Evolutionary conservation across 2,888 invertebrate genomes (phyloP).

Genomic region (Drosophila borborema): DNA sequence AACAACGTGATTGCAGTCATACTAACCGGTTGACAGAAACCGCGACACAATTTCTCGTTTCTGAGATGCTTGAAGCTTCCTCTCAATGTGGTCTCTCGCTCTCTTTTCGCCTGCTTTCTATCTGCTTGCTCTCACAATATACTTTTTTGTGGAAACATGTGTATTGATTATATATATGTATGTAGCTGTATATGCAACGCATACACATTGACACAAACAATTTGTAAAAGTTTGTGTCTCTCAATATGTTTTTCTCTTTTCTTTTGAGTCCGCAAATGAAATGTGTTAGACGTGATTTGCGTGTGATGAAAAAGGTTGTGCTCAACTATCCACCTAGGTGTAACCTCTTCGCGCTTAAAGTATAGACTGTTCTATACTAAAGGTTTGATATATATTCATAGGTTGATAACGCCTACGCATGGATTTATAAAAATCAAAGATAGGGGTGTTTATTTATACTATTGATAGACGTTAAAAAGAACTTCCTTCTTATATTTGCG

Average conservation of each 20-base stretch:
- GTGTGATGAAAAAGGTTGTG: background rate
- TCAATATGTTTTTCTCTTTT: background rate
- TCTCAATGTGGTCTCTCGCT: conserved; percentile 20
- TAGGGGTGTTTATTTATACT: background rate
- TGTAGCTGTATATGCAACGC: background rate
- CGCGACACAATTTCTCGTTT: conserved; percentile 20
- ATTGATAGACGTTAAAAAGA: background rate
- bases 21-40: conserved; percentile 42
- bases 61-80: conserved; percentile 47
- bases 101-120: background rate
- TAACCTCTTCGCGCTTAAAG: conserved; percentile 27
- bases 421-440: conserved; percentile 4
- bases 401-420: conserved; percentile 24
- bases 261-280: background rate
- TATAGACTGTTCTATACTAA: conserved; percentile 37
- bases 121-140: background rate
- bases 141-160: background rate
- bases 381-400: conserved; percentile 4
- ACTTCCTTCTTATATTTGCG: background rate
- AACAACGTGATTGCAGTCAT: conserved; percentile 84
- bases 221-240: background rate
- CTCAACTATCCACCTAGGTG: conserved; percentile 16
- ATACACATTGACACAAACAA: background rate
- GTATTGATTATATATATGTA: background rate
- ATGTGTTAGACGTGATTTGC: background rate